Base-by-base conservation (phyloP, 64 coral and sea anemone species). In the Astreopora myriophthalma region DNA sequence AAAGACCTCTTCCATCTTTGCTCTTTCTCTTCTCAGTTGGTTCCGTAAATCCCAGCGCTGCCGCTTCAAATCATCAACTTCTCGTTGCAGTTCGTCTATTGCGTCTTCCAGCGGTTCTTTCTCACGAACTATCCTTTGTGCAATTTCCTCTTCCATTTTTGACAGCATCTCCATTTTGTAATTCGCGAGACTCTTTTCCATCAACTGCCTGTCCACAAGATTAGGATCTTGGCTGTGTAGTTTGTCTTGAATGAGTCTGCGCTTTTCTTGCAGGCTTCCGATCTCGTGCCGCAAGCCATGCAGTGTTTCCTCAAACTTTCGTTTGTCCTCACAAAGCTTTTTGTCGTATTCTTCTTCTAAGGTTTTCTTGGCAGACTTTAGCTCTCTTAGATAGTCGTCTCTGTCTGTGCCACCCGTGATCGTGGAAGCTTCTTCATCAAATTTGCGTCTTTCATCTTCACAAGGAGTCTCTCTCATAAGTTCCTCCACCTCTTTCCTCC, bases 181-280 rank as follows among this genome's bases (percentile, higher is more conserved):
- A 83, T 94, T 97, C 8, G 95, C 87, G 42, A 97, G 93, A 39
- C 87, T 94, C 79, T 97, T 97, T 51, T 97, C 95, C 13, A 97
- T 94, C 12, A 94, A 20, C n/a, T 97, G 80, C 17, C 71, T 85
- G 32, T 97, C 87, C 36, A 69, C 73, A 25, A 71, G 26, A 19
- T 79, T 58, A 22, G 87, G 42, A 38, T 97, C 95, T 38, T 97
- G 95, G 61, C 94, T 94, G 44, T 97, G 94, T 29, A 97, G 51
- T 32, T 92, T 87, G 33, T 97, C 95, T 94, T 97, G 95, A 63
- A 97, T 97, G 12, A 97, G n/a, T 40, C 77, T 90, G 24, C 95
- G 89, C 63, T 97, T 97, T 46, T 97, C 95, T 73, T 97, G 95
- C 24, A 97, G 68, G 60, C 64, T 97, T 36, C 92, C 73, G 23